Percentiles rank a stretch among this genome's conserved stretches.
These are phyloP conservation scores for Luscinia megarhynchos DNA, from an alignment of 2,797 vertebrate genomes.

Conservation along the genomic window DNA sequence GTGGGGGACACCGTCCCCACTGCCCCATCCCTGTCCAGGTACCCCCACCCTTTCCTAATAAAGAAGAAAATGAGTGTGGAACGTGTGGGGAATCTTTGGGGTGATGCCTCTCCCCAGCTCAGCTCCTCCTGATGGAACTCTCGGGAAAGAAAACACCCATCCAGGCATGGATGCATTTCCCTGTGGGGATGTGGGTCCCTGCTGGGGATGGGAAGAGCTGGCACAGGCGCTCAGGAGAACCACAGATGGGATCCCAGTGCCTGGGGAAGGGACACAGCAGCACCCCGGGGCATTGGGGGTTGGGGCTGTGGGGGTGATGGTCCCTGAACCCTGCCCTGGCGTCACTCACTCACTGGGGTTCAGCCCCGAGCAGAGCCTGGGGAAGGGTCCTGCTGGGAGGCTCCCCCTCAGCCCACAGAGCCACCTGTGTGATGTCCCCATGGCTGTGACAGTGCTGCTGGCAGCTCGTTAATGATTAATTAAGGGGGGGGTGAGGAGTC, in stretches of 20 bases:
- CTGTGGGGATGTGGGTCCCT: background rate
- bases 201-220: accelerated
- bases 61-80: background rate
- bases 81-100: background rate
- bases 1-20: background rate
- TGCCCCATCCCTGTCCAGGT: background rate
- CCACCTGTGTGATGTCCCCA: background rate
- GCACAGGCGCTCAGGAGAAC: background rate
- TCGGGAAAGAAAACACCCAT: accelerated
- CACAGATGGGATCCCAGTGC: conserved; percentile 66
- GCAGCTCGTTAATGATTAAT: conserved; percentile 17
- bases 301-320: background rate
- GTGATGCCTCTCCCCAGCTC: background rate
- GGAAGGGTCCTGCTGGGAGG: background rate
- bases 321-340: background rate
- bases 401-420: too few species aligned
- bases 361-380: background rate
- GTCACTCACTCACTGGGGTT: accelerated
- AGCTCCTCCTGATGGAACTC: background rate
- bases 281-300: background rate
- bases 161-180: accelerated
- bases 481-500: background rate
- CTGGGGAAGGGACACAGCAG: background rate
- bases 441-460: background rate
- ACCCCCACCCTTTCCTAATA: conserved; percentile 1